Base-by-base conservation (phyloP, 2,113 vertebrate genomes). In the Phalacrocorax aristotelis region DNA sequence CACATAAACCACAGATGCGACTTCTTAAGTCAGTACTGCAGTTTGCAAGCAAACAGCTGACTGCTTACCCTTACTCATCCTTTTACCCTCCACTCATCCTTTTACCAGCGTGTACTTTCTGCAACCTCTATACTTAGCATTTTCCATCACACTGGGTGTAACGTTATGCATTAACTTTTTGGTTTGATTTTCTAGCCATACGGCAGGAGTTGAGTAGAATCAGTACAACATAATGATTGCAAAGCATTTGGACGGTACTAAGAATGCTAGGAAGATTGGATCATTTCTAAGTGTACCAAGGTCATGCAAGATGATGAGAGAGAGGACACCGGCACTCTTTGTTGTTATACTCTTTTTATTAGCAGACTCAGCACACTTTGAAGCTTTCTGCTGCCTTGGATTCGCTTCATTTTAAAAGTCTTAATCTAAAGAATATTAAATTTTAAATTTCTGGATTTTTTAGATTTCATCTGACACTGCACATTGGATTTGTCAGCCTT, bases 191-290 rank as follows among this genome's bases (percentile, higher is more conserved):
- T 85, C 83, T 91, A 99, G 99, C 99, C 97, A 99, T 99, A 98
- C 99, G 99, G 99, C 99, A 99, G 98, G 99, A 99, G 98, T 98
- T 99, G 91, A 99, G 99, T 91, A 98, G 99, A 96, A 99, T 99
- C 98, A 98, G 99, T 97, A 99, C 99, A 94, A 99, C 99, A 92
- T 99, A 99, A 98, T 98, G 96, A 95, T 96, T 87, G 93, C 89
- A 90, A 90, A 94, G 64, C 85, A 32, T 86, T 90, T 23, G 84
- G 95, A 96, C 94, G 95, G 96, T 95, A 95, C 93, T 77, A 57
- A 65, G 94, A 94, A 95, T 94, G 93, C 95, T 97, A 94, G 98
- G 97, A 96, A 97, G 94, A 96, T 15, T 77, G 97, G 97, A 97
- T 98, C 93, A 82, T 97, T 98, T 95, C 95, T 86, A 95, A 96